Conservation (phyloP, 2,888 invertebrate genomes). For the Rhodophaea formosa region DNA sequence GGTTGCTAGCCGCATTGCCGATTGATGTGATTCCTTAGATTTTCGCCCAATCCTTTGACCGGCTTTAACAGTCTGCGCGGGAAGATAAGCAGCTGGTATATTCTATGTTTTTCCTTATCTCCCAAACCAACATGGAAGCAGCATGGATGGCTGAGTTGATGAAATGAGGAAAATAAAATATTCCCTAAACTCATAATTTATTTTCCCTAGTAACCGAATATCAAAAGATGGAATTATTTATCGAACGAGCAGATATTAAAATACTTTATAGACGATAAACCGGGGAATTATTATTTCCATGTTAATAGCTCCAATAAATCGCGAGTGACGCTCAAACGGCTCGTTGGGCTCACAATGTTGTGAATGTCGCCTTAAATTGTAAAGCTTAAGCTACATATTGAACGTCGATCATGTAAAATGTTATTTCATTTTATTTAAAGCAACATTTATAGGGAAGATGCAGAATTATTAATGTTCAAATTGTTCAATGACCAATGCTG, state of each 20-base stretch:
- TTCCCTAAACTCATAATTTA: background rate
- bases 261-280: constrained; percentile 71
- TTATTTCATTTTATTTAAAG: background rate
- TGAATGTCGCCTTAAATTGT: constrained; percentile 22
- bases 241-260: constrained; percentile 68
- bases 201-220: constrained; percentile 32
- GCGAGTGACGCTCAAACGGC: constrained; percentile 41
- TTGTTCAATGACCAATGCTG: too few species aligned
- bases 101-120: too few species aligned
- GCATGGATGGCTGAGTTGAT: too few species aligned
- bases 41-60: too few species aligned
- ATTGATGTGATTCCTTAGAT: too few species aligned
- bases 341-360: constrained; percentile 52
- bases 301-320: constrained; percentile 73
- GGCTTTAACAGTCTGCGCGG: too few species aligned
- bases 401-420: background rate
- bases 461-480: too few species aligned
- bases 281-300: constrained; percentile 70
- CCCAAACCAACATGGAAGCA: too few species aligned
- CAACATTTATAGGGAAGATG: too few species aligned
- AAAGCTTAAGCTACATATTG: constrained; percentile 7
- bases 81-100: too few species aligned
- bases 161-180: background rate
- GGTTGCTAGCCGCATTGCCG: too few species aligned
- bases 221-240: constrained; percentile 67